A percentile compares a stretch with the other conserved stretches of the same genome.
These are phyloP conservation scores for Callocephalon fimbriatum DNA, from an alignment of 2,113 vertebrate genomes.

Conservation along the genomic window DNA sequence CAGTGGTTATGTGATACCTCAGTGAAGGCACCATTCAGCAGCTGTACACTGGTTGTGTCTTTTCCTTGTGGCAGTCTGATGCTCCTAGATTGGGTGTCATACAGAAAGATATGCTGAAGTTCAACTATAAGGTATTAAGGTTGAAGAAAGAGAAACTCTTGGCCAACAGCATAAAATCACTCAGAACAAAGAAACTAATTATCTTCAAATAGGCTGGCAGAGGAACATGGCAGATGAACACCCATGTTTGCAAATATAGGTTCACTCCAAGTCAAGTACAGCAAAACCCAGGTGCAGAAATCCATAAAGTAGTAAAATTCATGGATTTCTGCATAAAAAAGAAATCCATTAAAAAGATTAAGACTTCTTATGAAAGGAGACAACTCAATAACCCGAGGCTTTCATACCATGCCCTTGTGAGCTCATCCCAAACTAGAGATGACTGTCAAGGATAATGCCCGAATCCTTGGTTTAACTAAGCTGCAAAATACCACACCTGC, in stretches of 20 bases:
- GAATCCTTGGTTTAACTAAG: neutral
- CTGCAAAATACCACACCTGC: neutral
- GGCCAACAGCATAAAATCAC: neutral
- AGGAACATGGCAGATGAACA: neutral
- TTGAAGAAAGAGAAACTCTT: neutral
- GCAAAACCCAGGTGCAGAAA: neutral
- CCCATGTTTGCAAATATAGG: neutral
- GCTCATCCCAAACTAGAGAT: neutral
- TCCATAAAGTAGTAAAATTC: neutral
- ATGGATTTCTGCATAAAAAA: neutral
- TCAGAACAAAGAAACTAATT: neutral
- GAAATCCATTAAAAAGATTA: neutral
- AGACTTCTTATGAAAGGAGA: neutral
- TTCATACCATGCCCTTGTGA: neutral
- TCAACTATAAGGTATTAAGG: neutral
- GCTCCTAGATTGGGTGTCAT: accelerated
- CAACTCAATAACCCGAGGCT: neutral
- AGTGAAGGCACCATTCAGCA: neutral
- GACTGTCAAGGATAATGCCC: neutral
- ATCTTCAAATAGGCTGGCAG: neutral
- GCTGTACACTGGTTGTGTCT: neutral
- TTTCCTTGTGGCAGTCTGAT: neutral
- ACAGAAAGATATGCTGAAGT: neutral
- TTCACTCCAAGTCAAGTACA: neutral
- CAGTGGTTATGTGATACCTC: neutral